Evolutionary conservation across 53 echinoderm and acorn worm species (phyloP), one percentile per base, ranked within the genome.

Genomic region (Paelopatides confundens): DNA sequence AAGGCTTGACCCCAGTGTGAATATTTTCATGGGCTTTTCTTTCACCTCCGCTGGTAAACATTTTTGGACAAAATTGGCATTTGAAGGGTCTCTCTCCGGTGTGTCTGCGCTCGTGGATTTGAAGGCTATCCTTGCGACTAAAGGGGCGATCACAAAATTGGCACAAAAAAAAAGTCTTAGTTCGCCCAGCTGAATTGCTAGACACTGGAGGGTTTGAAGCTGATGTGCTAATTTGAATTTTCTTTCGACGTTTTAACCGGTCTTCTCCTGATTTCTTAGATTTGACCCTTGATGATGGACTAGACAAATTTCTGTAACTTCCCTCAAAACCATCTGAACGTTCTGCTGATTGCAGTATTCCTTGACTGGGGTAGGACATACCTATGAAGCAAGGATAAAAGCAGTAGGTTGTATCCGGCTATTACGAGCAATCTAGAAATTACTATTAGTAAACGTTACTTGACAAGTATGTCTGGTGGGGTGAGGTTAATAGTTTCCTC

Each of bases 1-100:
- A 90, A 21, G 90, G 90, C 7, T 65, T 70, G 24, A 76, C 85
- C 0, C 90, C 90, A 3, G 90, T 90, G n/a, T 90, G 90, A 3
- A 66, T 48, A 31, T 85, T 65, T 15, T 85, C 86, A 18, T 90
- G 90, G 51, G 77, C 74, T 51, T 51, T 85, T 7, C 77, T 53
- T 63, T 85, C 85, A 43, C 85, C 85, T 3, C 77, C 85, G 43
- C 77, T 90, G 66, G 70, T 77, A 51, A 90, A 90, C n/a, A 85
- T 46, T 50, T 90, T 90, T 32, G 85, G 82, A 65, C 90, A 90
- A 65, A 69, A 85, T 8, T 47, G 5, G 37, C 90, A 90, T 37
- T 90, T 31, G 15, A 85, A 77, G 18, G 90, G 90, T 34, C 85
- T 76, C 27, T 90, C 90, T 76, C 85, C 90, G 7, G 85, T 85